A percentile compares a stretch with the other conserved stretches of the same genome.
phyloP scores from a whole-genome alignment of 2,113 vertebrate species.

The Parus major region DNA sequence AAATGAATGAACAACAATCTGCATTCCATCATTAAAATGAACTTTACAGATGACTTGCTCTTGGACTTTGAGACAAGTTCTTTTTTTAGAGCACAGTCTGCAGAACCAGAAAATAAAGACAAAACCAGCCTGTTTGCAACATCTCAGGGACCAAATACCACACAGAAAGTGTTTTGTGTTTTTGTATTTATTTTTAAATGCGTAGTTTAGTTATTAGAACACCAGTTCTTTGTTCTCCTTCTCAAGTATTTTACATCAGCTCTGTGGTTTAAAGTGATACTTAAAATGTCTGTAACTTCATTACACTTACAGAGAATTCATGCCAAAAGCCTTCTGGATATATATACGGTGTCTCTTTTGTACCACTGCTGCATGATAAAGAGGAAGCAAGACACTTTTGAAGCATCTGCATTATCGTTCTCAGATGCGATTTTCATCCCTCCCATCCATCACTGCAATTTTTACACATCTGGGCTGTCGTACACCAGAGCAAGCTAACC shows the following conservation, averaged over 20 bases:
- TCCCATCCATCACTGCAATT: background rate
- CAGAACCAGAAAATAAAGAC: constrained; percentile 52
- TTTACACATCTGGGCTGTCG: background rate
- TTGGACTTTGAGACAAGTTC: constrained; percentile 27
- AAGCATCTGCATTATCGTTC: background rate
- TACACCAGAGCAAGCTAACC: background rate
- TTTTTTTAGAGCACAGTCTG: constrained; percentile 46
- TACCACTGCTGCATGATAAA: background rate
- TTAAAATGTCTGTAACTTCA: background rate
- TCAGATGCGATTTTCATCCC: background rate
- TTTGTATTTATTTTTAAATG: background rate
- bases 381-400: background rate
- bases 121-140: constrained; percentile 20
- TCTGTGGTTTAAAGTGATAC: background rate
- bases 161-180: background rate
- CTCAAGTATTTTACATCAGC: background rate
- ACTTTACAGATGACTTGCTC: constrained; percentile 57
- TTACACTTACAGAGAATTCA: background rate
- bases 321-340: background rate
- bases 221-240: background rate
- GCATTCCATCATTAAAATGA: constrained; percentile 33
- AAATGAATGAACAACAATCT: background rate
- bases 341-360: background rate
- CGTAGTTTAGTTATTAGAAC: constrained; percentile 16
- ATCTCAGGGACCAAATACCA: constrained; percentile 27